These are phyloP conservation scores for Phragmatobia fuliginosa DNA, from an alignment of 2,888 invertebrate genomes.

Conservation along the genomic window DNA sequence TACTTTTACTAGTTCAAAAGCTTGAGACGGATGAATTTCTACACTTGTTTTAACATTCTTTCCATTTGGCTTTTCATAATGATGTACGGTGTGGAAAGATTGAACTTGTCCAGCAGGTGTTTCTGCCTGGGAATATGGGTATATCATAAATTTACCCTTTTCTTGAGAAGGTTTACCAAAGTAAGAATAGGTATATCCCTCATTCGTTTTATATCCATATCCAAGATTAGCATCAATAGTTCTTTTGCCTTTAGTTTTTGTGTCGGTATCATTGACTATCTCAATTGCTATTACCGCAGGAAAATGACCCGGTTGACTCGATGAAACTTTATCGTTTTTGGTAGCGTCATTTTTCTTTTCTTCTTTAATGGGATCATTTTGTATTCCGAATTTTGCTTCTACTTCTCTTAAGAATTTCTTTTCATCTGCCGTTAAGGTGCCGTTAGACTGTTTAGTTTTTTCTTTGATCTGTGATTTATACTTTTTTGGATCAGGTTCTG, in stretches of 20 bases:
- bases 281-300: constrained; percentile 88
- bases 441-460: constrained; percentile 62
- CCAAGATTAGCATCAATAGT: constrained; percentile 91
- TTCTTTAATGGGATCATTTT: constrained; percentile 60
- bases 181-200: constrained; percentile 82
- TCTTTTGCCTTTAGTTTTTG: constrained; percentile 87
- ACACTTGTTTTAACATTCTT: constrained; percentile 71
- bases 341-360: constrained; percentile 49
- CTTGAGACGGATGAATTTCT: constrained; percentile 87
- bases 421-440: constrained; percentile 76
- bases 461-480: constrained; percentile 70
- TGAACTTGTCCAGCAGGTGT: constrained; percentile 73
- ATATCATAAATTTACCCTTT: constrained; percentile 88
- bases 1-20: constrained; percentile 79
- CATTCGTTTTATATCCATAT: constrained; percentile 88
- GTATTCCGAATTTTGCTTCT: constrained; percentile 81
- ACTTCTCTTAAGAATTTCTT: constrained; percentile 80
- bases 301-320: constrained; percentile 54
- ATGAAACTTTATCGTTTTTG: constrained; percentile 36
- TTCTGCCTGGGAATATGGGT: constrained; percentile 90
- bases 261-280: constrained; percentile 86
- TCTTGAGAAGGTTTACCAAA: constrained; percentile 80
- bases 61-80: constrained; percentile 50
- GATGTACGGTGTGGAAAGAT: constrained; percentile 41
- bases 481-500: constrained; percentile 80